A percentile compares a stretch with the other conserved stretches of the same genome.
Conservation (phyloP, 2,113 vertebrate genomes). For the Ameiurus melas region DNA sequence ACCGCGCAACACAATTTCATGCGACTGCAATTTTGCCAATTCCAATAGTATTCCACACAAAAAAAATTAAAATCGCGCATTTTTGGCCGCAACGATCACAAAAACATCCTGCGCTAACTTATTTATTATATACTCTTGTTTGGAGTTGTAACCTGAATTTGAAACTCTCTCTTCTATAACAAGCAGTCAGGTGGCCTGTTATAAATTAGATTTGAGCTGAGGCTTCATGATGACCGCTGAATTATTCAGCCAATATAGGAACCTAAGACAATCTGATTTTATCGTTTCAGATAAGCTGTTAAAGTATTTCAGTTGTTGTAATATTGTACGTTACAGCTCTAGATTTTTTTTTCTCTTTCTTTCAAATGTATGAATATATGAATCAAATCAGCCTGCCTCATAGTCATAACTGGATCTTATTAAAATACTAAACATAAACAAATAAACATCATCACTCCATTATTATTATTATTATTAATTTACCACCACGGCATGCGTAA, state of each 20-base stretch:
- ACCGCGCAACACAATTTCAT: no score
- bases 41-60: no score
- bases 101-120: no score
- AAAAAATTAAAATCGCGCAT: no score
- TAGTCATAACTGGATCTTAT: neutral
- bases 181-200: no score
- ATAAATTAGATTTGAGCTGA: neutral
- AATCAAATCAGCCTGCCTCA: neutral
- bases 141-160: neutral
- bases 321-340: neutral
- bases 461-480: neutral
- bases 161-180: neutral
- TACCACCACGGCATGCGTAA: neutral
- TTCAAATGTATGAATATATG: neutral
- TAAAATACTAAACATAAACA: neutral
- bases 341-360: neutral
- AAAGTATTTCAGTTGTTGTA: neutral
- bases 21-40: no score
- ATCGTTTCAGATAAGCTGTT: neutral
- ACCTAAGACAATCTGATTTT: neutral
- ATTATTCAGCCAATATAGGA: neutral
- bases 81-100: no score
- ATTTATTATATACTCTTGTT: neutral
- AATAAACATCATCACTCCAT: neutral
- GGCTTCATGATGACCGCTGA: neutral